Conservation (phyloP, 2,797 vertebrate species). For the Mormyrus hasselquistii region DNA sequence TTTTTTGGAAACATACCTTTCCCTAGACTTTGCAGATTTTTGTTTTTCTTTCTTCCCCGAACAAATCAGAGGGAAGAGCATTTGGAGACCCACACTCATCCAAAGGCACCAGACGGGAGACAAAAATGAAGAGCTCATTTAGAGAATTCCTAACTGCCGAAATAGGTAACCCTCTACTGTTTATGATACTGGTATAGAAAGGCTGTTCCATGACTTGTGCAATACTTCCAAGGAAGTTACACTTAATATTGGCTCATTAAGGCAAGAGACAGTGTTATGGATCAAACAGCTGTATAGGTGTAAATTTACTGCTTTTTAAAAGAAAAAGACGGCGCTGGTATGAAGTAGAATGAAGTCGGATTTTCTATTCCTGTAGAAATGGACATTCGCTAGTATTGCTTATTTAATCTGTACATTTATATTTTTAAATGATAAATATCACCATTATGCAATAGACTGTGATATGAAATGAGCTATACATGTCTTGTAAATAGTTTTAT, state of each 20-base stretch:
- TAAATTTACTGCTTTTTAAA: conserved; percentile 52
- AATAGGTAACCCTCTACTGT: conserved; percentile 29
- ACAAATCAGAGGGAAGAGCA: neutral
- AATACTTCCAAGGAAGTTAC: conserved; percentile 45
- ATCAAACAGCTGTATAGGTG: conserved; percentile 63
- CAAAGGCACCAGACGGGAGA: neutral
- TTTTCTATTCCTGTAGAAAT: conserved; percentile 62
- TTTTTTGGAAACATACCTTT: conserved; percentile 32
- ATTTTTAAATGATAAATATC: conserved; percentile 80
- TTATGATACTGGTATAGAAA: conserved; percentile 44
- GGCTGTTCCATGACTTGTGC: conserved; percentile 48
- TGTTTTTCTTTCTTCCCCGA: neutral
- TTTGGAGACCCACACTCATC: neutral
- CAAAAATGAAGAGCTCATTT: neutral
- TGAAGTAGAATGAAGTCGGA: conserved; percentile 47
- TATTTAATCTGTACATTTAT: conserved; percentile 74
- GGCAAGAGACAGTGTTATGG: conserved; percentile 65
- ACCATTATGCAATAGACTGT: conserved; percentile 80
- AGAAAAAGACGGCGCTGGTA: conserved; percentile 40
- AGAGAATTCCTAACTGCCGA: neutral
- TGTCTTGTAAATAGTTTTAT: conserved; percentile 93
- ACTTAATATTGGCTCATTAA: conserved; percentile 46
- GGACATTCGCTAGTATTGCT: conserved; percentile 63
- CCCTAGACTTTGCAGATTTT: neutral
- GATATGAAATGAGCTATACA: conserved; percentile 80